Evolutionary conservation across 2,888 invertebrate genomes (phyloP).

Genomic region (Drosophila rellima): DNA sequence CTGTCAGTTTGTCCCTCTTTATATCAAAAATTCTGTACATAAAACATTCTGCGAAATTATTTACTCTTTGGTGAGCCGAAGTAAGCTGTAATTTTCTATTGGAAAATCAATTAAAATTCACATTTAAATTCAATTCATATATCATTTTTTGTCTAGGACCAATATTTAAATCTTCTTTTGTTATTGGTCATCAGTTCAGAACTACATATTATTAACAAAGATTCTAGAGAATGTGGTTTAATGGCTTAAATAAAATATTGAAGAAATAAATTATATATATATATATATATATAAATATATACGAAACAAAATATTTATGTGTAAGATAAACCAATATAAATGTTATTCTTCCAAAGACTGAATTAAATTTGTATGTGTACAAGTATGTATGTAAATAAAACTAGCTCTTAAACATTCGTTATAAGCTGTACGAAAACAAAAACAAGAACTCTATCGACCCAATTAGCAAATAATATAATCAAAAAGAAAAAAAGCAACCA

Average conservation of each 20-base stretch:
- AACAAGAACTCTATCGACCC: conserved; percentile 18
- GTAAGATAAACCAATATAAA: conserved; percentile 64
- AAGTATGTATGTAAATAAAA: conserved; percentile 77
- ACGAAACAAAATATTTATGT: conserved; percentile 29
- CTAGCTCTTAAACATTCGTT: conserved; percentile 31
- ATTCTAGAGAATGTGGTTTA: conserved; percentile 9
- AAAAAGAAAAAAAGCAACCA: conserved; percentile 9
- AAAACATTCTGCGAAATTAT: background rate
- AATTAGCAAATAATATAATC: conserved; percentile 8
- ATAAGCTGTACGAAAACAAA: conserved; percentile 41
- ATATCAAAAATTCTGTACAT: background rate
- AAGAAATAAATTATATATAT: conserved; percentile 17
- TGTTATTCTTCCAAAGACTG: conserved; percentile 85
- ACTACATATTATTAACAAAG: conserved; percentile 9
- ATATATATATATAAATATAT: conserved; percentile 17
- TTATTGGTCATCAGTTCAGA: conserved; percentile 11
- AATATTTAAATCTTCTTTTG: conserved; percentile 25
- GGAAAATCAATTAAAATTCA: background rate
- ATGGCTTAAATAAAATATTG: conserved; percentile 11
- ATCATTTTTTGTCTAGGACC: conserved; percentile 40
- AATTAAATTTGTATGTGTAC: conserved; percentile 80
- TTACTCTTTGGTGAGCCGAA: background rate
- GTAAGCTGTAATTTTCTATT: background rate
- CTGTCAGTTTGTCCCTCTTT: background rate
- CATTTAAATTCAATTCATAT: background rate